Base-by-base conservation (phyloP, 2,797 vertebrate species). In the Lophius americanus region DNA sequence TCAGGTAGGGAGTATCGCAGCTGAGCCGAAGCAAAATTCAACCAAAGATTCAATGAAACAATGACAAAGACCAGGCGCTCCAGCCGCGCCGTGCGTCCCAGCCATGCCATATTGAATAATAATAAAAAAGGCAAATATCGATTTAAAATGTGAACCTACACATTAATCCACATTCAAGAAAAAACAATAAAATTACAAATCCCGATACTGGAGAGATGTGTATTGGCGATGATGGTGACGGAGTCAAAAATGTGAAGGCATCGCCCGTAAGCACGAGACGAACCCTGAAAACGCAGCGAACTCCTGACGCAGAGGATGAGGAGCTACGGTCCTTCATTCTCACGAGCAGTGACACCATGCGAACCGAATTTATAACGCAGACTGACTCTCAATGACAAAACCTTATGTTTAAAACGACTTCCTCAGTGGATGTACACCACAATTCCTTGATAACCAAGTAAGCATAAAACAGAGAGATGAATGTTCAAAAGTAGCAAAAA, bases 1-100 rank as follows among this genome's bases (percentile, higher is more conserved):
- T 93, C 92, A 0, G 74, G 72, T 46, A 91, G 60, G 1, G 90
- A 85, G 53, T 93, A 93, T 37, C 83, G 73, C 41, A 92, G 84
- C 58, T 92, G 91, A 7, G 88, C 89, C 5, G 54, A 71, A 38
- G 78, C 41, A 8, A 37, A 46, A 55, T 65, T 49, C 9, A 61
- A 75, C 42, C 10, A 44, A 36, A 79, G 13, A 78, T 50, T 48
- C 41, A 80, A 10, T 11, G 13, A 66, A 65, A 79, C 64, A 64
- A 82, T 39, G 44, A 79, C 1, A 23, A 63, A 4, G 0, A 73
- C 1, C 9, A 79, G 43, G 14, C 54, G 54, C 62, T 65, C 55
- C 52, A 61, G 0, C 64, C 47, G 48, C 1, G 39, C 38, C 0
- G 41, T 32, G 44, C 42, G 9, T 59, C 75, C 75, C 5, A 37